Conservation (phyloP, 2,888 invertebrate species). For the Limnephilus rhombicus region DNA sequence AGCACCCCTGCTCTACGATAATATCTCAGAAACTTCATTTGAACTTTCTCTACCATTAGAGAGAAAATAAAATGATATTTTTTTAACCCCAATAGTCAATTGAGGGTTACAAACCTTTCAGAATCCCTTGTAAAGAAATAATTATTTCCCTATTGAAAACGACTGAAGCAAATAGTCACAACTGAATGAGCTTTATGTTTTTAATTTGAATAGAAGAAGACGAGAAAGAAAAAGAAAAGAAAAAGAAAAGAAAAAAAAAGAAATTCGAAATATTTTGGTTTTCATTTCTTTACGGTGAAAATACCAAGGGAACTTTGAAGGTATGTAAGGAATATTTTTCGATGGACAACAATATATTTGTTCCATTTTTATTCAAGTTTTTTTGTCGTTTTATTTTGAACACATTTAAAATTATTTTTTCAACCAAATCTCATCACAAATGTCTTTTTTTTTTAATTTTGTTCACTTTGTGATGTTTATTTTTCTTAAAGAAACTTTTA, state of each 20-base stretch:
- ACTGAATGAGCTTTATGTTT: neutral
- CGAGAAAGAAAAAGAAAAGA: neutral
- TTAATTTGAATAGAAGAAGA: slow-evolving; percentile 19
- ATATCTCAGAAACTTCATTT: no score
- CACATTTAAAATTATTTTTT: no score
- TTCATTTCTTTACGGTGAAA: neutral
- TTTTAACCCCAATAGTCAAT: neutral
- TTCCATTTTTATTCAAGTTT: neutral
- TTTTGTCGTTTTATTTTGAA: neutral
- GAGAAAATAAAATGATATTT: no score
- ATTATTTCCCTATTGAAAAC: slow-evolving; percentile 32
- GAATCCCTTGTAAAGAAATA: slow-evolving; percentile 16
- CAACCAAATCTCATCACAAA: no score
- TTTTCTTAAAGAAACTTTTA: no score
- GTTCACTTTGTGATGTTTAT: no score
- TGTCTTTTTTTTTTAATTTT: no score
- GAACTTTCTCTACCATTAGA: no score
- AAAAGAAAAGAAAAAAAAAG: neutral
- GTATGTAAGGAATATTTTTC: neutral
- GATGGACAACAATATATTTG: neutral
- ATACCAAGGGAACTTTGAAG: neutral
- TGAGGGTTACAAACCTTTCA: neutral
- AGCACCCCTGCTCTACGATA: no score
- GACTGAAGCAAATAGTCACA: slow-evolving; percentile 27
- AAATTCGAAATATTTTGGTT: neutral